Evolutionary conservation across 2,888 invertebrate species (phyloP).

Genomic region (Metalampra italica): DNA sequence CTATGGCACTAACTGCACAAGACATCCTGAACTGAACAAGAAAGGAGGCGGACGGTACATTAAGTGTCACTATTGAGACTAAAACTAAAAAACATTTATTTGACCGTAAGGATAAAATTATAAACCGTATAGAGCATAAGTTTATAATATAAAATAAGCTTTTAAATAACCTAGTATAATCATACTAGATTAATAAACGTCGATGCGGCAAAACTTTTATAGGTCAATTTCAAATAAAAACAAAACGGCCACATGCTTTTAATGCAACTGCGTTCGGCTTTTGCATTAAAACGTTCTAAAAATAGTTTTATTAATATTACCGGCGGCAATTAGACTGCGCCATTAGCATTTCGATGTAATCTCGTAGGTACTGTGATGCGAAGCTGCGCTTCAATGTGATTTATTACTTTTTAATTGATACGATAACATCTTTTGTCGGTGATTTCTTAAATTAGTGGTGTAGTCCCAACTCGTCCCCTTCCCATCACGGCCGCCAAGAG

Average conservation of each 20-base stretch:
- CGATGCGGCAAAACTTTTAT: not conserved
- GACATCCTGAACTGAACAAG: too few relatives aligned
- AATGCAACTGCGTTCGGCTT: conserved; percentile 15
- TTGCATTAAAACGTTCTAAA: conserved; percentile 26
- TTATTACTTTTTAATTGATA: conserved; percentile 42
- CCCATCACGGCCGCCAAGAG: too few relatives aligned
- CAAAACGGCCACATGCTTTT: conserved; percentile 3
- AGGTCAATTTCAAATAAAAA: conserved; percentile 4
- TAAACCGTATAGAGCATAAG: too few relatives aligned
- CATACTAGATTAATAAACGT: not conserved
- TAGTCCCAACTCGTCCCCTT: too few relatives aligned
- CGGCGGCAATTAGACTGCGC: conserved; percentile 40
- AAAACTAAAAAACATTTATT: too few relatives aligned
- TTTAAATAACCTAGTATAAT: too few relatives aligned
- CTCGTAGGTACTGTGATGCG: conserved; percentile 18
- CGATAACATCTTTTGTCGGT: conserved; percentile 14
- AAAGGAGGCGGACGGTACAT: too few relatives aligned
- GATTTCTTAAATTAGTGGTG: too few relatives aligned
- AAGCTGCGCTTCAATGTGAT: conserved; percentile 20
- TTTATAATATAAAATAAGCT: too few relatives aligned
- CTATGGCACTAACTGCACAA: too few relatives aligned
- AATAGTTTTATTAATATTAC: conserved; percentile 42
- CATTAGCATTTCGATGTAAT: conserved; percentile 51
- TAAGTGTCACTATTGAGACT: too few relatives aligned
- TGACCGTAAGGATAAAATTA: too few relatives aligned